These are phyloP conservation scores for Leptopilina drosophilae DNA, from an alignment of 2,888 invertebrate species.

Conservation along the genomic window DNA sequence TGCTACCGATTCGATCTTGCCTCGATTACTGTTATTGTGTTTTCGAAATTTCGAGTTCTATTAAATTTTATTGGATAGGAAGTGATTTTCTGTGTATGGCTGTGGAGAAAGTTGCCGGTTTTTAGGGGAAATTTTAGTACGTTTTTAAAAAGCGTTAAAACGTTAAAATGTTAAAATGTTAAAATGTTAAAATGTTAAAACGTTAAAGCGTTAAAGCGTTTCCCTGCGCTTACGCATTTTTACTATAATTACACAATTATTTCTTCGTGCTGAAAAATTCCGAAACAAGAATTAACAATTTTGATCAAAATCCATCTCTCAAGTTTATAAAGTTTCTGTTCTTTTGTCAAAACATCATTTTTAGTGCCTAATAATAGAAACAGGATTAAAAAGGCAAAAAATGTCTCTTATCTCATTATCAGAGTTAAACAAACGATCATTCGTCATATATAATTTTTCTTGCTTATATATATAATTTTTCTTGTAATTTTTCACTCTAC, in stretches of 20 bases:
- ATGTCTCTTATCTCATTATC: slow-evolving; percentile 10
- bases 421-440: slow-evolving; percentile 2
- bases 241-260: too few relatives aligned
- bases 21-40: slow-evolving; percentile 17
- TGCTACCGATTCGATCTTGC: neutral
- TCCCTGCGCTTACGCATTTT: too few relatives aligned
- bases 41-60: neutral
- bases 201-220: too few relatives aligned
- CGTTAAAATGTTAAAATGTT: too few relatives aligned
- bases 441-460: slow-evolving; percentile 25
- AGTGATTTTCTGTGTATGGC: neutral
- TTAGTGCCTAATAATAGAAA: too few relatives aligned
- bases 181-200: too few relatives aligned
- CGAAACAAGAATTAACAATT: too few relatives aligned
- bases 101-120: neutral
- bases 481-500: neutral
- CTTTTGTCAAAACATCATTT: too few relatives aligned
- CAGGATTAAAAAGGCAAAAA: neutral
- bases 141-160: too few relatives aligned
- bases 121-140: neutral
- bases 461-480: neutral
- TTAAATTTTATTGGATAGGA: neutral
- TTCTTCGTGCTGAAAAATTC: too few relatives aligned
- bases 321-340: too few relatives aligned
- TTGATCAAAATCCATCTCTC: too few relatives aligned